Percentiles rank a stretch among this genome's conserved stretches.
These are phyloP conservation scores for Petrolisthes cinctipes DNA, from an alignment of 2,888 invertebrate genomes.

Conservation along the genomic window DNA sequence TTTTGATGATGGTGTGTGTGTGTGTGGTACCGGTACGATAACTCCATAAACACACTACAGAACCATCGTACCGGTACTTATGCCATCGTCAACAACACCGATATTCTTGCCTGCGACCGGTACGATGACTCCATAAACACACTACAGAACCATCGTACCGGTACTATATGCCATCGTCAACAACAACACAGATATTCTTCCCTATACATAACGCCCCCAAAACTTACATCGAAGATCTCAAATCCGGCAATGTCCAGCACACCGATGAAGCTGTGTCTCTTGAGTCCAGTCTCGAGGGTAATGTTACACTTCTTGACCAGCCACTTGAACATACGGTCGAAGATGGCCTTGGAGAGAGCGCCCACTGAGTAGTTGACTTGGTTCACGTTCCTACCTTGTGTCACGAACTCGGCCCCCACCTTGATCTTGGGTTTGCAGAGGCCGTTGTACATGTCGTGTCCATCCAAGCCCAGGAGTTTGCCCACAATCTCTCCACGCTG, in stretches of 20 bases:
- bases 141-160: too few species aligned
- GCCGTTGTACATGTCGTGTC: slow-evolving; percentile 90
- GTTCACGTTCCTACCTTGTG: slow-evolving; percentile 94
- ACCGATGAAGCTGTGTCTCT: slow-evolving; percentile 74
- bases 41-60: too few species aligned
- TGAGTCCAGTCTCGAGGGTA: slow-evolving; percentile 79
- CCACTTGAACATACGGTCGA: slow-evolving; percentile 97
- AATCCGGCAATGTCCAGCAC: slow-evolving; percentile 76
- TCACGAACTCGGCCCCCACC: slow-evolving; percentile 99
- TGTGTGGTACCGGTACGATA: too few species aligned
- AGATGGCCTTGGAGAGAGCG: slow-evolving; percentile 96
- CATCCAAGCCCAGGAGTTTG: slow-evolving; percentile 90
- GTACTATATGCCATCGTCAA: too few species aligned
- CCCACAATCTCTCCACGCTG: slow-evolving; percentile 88
- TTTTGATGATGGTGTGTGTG: too few species aligned
- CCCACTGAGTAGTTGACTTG: slow-evolving; percentile 89
- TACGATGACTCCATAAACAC: too few species aligned
- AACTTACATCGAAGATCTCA: slow-evolving; percentile 84
- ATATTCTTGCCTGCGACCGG: too few species aligned
- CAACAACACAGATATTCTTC: too few species aligned
- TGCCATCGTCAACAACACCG: too few species aligned
- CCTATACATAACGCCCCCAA: too few species aligned
- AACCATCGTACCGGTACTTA: too few species aligned
- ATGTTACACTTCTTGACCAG: slow-evolving; percentile 99
- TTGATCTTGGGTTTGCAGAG: slow-evolving; percentile 98